Conservation (phyloP, 2,113 vertebrate genomes). For the Chlorodrepanis virens region DNA sequence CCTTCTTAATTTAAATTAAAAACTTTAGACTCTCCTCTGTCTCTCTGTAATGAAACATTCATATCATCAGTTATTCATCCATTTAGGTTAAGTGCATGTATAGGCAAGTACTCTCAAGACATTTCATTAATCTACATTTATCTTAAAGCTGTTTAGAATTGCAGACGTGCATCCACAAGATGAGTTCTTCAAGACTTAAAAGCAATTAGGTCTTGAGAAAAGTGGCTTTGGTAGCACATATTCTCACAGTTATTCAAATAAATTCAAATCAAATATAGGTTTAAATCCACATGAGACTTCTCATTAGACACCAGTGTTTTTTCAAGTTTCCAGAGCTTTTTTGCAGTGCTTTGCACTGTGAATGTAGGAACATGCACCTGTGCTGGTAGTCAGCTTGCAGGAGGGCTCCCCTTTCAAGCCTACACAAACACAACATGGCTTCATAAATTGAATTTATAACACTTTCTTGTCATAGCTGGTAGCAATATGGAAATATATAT, state of each 20-base stretch:
- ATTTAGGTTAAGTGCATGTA: constrained; percentile 18
- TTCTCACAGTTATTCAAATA: constrained; percentile 19
- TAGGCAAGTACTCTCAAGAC: constrained; percentile 41
- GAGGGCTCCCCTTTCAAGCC: background rate
- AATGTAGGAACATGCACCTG: background rate
- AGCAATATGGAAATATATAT: background rate
- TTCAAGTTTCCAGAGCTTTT: background rate
- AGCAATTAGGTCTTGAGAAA: constrained; percentile 10
- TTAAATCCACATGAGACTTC: background rate
- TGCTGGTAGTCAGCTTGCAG: background rate
- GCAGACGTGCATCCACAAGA: background rate
- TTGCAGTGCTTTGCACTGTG: background rate
- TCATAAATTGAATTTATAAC: background rate
- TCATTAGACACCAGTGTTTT: background rate
- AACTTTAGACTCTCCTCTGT: background rate
- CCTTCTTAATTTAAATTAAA: background rate
- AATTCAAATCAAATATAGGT: background rate
- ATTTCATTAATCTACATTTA: constrained; percentile 35
- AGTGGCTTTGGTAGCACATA: background rate
- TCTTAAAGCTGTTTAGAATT: constrained; percentile 15
- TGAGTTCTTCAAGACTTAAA: constrained; percentile 21
- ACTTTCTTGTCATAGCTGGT: background rate
- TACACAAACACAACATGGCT: background rate
- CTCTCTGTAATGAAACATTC: constrained; percentile 6
- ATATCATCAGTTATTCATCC: constrained; percentile 1